Conservation (phyloP, 2,113 vertebrate genomes). For the Phoenicopterus ruber region DNA sequence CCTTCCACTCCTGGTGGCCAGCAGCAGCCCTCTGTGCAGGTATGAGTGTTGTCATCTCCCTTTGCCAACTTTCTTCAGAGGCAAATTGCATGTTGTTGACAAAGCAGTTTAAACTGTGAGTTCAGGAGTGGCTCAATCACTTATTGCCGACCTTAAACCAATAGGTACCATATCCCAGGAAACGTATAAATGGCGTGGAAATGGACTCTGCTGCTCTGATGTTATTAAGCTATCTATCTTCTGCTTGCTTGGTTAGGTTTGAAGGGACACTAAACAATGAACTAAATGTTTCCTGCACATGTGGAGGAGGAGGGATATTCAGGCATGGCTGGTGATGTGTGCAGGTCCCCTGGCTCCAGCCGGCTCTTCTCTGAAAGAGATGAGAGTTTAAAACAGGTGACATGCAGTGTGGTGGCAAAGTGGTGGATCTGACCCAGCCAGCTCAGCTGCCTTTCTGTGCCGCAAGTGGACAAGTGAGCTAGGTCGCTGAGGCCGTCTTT, state of each 20-base stretch:
- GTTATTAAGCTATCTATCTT: conserved; percentile 23
- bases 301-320: not conserved
- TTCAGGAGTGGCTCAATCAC: not conserved
- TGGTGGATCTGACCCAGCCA: not conserved
- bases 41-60: not conserved
- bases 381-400: not conserved
- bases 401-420: not conserved
- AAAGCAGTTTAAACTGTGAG: not conserved
- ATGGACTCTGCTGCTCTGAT: not conserved
- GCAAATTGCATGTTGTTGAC: not conserved
- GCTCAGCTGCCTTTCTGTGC: not conserved
- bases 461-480: not conserved
- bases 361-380: not conserved
- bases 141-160: not conserved
- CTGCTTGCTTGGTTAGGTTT: not conserved
- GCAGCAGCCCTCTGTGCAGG: not conserved
- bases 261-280: not conserved
- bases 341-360: not conserved
- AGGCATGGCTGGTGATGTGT: not conserved
- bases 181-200: not conserved
- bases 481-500: not conserved
- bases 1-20: not conserved
- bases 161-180: not conserved
- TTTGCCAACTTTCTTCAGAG: not conserved
- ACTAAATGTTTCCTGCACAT: not conserved